phyloP scores from a whole-genome alignment of 2,797 vertebrate genomes.

The Eulemur rubriventer region DNA sequence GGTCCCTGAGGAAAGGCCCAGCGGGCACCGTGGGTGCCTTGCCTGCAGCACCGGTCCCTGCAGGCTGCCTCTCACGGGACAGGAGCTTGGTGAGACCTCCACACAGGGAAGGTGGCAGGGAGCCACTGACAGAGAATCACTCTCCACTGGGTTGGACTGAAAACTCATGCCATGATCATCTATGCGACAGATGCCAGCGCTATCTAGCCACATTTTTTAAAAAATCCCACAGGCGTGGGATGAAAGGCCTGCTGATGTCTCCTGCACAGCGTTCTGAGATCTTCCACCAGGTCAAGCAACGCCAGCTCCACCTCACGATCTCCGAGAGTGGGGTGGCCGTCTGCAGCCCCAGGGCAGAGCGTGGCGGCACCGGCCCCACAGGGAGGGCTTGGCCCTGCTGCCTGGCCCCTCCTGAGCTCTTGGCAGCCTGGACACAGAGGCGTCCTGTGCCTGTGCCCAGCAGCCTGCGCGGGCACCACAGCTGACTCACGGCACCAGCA shows the following conservation, averaged over 20 bases:
- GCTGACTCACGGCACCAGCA: background rate
- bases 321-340: background rate
- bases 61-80: background rate
- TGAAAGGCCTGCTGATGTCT: background rate
- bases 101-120: background rate
- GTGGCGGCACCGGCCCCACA: accelerated
- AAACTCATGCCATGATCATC: accelerated
- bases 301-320: accelerated
- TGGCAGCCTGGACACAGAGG: background rate
- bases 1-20: background rate
- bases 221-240: background rate
- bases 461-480: background rate
- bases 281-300: background rate
- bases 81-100: background rate
- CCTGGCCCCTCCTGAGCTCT: background rate
- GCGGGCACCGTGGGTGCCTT: accelerated
- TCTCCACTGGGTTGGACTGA: accelerated
- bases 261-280: background rate
- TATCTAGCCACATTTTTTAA: background rate
- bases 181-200: accelerated
- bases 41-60: accelerated
- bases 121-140: background rate
- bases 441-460: background rate
- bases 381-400: background rate
- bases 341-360: background rate